Base-by-base conservation (phyloP, 2,797 vertebrate species). In the Muraenolepis orangiensis region DNA sequence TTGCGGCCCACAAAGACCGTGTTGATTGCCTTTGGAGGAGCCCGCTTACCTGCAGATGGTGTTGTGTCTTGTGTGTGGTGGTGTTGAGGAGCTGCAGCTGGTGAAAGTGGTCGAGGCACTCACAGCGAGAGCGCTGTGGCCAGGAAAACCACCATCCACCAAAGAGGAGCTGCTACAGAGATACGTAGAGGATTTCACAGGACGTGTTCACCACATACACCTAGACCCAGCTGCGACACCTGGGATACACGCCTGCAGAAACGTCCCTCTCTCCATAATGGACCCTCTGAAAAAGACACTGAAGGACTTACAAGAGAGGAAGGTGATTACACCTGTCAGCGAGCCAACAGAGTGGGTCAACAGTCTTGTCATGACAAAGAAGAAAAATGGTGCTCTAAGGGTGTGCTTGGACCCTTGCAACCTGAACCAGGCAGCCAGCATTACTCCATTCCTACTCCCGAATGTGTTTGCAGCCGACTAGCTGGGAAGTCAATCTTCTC, bases 351-450 rank as follows among this genome's bases (percentile, higher is more conserved):
- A 73, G 8, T 69, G 78, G 78, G 78, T 82, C 72, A 88, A 82
- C 80, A 83, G 75, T 23, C 72, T 72, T 73, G 80, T 84, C 0
- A 34, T 34, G 0, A 82, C 76, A 70, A 5, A 78, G n/a, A 85
- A 79, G 2, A 79, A 70, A 6, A 81, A 75, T 2, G 71, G 73
- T n/a, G 8, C 69, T 16, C 64, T 75, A 11, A 68, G 74, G 71
- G 70, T 42, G 40, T 42, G 40, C 11, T 42, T 88, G 80, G 76
- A 87, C 78, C 73, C 73, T 26, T 73, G 69, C 74, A 80, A 85
- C 76, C 80, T 86, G 71, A 89, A 91, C 80, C 70, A 81, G 78
- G 76, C 77, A 0, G 16, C 4, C 81, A 81, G 75, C 87, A 83
- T 0, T 79, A 81, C 38, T 76, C 81, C 23, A 76, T 80, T 16